phyloP scores from a whole-genome alignment of 2,797 vertebrate species.

The Pempheris klunzingeri region DNA sequence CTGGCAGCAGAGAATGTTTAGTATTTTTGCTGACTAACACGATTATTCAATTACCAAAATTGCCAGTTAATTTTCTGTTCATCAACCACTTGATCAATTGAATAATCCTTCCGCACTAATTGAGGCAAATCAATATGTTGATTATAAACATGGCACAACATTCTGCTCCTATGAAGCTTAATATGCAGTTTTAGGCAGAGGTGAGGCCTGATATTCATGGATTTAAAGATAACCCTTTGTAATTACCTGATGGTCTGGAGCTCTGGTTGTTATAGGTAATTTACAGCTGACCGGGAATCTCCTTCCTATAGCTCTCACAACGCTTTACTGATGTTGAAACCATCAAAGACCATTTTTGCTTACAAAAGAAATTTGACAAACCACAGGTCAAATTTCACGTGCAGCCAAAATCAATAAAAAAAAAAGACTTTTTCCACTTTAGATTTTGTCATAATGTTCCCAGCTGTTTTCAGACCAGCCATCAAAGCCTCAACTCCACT shows the following conservation, averaged over 20 bases:
- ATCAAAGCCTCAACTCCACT: slow-evolving; percentile 76
- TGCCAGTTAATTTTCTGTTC: not conserved
- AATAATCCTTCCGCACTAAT: slow-evolving; percentile 2
- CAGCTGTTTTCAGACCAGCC: slow-evolving; percentile 77
- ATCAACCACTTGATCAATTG: not conserved
- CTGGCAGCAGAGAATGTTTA: not conserved
- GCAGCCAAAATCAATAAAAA: slow-evolving; percentile 62
- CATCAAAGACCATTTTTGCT: slow-evolving; percentile 44
- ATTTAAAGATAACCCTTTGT: not conserved
- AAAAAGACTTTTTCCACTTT: slow-evolving; percentile 48
- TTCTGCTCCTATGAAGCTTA: not conserved
- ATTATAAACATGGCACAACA: slow-evolving; percentile 8
- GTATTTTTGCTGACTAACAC: not conserved
- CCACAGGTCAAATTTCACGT: slow-evolving; percentile 56
- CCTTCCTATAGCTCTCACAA: slow-evolving; percentile 29
- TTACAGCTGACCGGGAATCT: slow-evolving; percentile 26
- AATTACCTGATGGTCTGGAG: slow-evolving; percentile 1
- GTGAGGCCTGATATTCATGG: not conserved
- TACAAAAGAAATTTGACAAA: slow-evolving; percentile 54
- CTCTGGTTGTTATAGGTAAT: slow-evolving; percentile 3
- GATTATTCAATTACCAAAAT: not conserved
- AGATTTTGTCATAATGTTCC: slow-evolving; percentile 66
- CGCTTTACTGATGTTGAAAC: slow-evolving; percentile 9
- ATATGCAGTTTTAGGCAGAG: not conserved
- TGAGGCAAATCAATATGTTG: slow-evolving; percentile 22